Base-by-base conservation (phyloP, 2,113 vertebrate species). In the Actenoides hombroni region DNA sequence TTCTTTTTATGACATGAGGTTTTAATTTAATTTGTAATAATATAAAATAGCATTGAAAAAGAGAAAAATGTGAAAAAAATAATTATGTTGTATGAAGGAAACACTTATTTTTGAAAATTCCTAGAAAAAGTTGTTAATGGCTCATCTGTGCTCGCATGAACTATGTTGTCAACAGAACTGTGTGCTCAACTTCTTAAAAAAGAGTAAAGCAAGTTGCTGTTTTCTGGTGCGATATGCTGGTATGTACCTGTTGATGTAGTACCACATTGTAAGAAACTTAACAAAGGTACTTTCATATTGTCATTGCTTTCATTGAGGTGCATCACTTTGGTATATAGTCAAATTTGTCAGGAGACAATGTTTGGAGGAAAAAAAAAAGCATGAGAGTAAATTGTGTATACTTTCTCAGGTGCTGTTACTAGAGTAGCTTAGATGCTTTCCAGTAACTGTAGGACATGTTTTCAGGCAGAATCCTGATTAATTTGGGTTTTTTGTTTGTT, bases 351-450 rank as follows among this genome's bases (percentile, higher is more conserved):
- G 31, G 25, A 77, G 51, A 77, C 56, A 88, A 61, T 65, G 51
- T 75, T 84, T 67, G 31, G 73, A 46, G 46, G 9, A 46, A 46
- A 46, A 67, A 88, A 85, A 71, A 88, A 77, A 80, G 59, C 13
- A 23, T 10, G 40, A 90, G 67, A 49, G 42, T 90, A 77, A 91
- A 40, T 92, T 88, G 59, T 90, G 74, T 82, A 61, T 78, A 28
- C 33, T 95, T 89, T 63, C 48, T 85, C 65, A 95, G 83, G 69
- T 73, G 63, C 51, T 96, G n/a, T 79, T 81, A 77, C 39, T 61
- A 95, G 60, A 92, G 83, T 84, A 91, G 49, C 51, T 86, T 83
- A 88, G 75, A 63, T 75, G 33, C 40, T 71, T 42, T 90, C n/a
- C 89, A 90, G 56, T 79, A 69, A 83, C 67, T 37, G n/a, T 81